Evolutionary conservation across 1,140 invertebrate genomes (phyloP).

Genomic region (Drosophila bifasciata): DNA sequence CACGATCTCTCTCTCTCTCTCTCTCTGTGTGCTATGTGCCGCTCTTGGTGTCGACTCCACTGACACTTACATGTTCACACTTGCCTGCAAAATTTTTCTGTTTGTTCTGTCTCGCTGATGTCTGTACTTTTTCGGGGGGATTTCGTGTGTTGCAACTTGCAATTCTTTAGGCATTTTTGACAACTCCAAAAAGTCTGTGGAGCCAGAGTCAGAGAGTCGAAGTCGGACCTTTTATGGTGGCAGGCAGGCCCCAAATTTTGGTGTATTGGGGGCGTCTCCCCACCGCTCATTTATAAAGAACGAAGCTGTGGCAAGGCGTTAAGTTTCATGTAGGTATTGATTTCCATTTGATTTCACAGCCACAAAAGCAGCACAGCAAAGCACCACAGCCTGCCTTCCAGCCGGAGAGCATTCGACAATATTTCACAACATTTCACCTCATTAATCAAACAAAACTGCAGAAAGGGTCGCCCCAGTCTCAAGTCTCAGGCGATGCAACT

Average conservation of each 20-base stretch:
- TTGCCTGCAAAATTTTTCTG: slow-evolving; percentile 29
- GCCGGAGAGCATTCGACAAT: slow-evolving; percentile 43
- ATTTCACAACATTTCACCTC: slow-evolving; percentile 82
- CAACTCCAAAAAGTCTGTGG: slow-evolving; percentile 59
- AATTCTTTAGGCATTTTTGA: slow-evolving; percentile 73
- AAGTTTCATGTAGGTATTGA: slow-evolving; percentile 79
- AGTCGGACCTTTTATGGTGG: neutral
- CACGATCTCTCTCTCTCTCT: slow-evolving; percentile 33
- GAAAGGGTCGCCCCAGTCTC: slow-evolving; percentile 35
- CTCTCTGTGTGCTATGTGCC: slow-evolving; percentile 30
- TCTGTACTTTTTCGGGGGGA: slow-evolving; percentile 19
- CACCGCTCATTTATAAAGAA: slow-evolving; percentile 37
- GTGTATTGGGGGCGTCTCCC: slow-evolving; percentile 47
- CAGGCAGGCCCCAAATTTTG: neutral
- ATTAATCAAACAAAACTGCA: slow-evolving; percentile 80
- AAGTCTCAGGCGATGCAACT: neutral
- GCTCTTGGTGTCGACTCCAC: slow-evolving; percentile 40
- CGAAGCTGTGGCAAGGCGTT: slow-evolving; percentile 51
- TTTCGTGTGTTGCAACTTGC: slow-evolving; percentile 17
- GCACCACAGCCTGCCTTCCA: neutral
- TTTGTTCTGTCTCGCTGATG: slow-evolving; percentile 9
- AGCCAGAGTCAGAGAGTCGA: neutral
- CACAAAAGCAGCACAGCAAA: slow-evolving; percentile 22
- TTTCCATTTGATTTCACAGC: slow-evolving; percentile 74
- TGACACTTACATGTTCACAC: slow-evolving; percentile 73